Conservation (phyloP, 2,113 vertebrate genomes). For the Silurus glanis region DNA sequence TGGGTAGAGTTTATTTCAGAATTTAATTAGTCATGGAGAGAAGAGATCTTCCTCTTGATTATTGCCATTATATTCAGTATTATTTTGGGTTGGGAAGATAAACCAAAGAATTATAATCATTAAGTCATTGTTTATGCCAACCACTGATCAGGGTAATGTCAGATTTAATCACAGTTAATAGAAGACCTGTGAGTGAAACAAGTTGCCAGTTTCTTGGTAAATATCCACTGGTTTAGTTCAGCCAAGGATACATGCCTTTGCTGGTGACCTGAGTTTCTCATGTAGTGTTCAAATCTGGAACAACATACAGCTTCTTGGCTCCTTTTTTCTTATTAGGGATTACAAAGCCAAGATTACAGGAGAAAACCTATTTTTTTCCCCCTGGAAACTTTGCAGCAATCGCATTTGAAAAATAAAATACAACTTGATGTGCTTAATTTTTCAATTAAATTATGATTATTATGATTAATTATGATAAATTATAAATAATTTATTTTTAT, state of each 20-base stretch:
- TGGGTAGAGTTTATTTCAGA: constrained; percentile 1
- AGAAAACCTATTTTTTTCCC: neutral
- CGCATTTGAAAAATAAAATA: neutral
- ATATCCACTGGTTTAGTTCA: constrained; percentile 7
- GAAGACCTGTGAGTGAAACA: neutral
- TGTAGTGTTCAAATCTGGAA: constrained; percentile 28
- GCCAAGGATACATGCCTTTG: constrained; percentile 17
- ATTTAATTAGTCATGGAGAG: neutral
- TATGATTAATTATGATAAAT: too few relatives aligned
- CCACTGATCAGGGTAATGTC: constrained; percentile 1
- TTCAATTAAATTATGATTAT: neutral
- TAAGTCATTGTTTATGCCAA: constrained; percentile 16
- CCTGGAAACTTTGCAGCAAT: constrained; percentile 20
- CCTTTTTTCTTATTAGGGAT: constrained; percentile 6
- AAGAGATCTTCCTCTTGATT: neutral
- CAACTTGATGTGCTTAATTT: neutral
- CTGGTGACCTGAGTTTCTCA: constrained; percentile 18
- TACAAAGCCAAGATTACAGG: constrained; percentile 25
- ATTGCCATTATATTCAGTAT: neutral
- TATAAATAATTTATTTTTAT: neutral
- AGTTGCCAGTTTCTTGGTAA: neutral
- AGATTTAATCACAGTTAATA: neutral
- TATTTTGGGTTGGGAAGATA: neutral
- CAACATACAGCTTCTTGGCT: constrained; percentile 28
- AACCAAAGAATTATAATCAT: neutral